Conservation (phyloP, 2,113 vertebrate species). For the Gobiocypris rarus region DNA sequence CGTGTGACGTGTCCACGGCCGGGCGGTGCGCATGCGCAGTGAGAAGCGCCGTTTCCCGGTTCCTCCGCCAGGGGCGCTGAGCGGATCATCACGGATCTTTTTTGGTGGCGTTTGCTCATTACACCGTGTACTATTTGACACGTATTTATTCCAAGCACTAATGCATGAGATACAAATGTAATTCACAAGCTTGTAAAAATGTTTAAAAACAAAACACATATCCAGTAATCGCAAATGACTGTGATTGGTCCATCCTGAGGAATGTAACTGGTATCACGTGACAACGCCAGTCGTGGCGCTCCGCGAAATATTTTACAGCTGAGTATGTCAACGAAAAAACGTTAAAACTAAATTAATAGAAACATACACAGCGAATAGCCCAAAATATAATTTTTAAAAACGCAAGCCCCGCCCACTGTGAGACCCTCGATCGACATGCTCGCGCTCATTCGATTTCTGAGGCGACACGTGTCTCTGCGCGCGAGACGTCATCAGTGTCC, state of each 20-base stretch:
- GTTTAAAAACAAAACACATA: not conserved
- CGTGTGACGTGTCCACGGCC: not conserved
- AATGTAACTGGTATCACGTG: not conserved
- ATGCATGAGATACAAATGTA: not conserved
- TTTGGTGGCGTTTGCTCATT: not conserved
- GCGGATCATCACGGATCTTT: not conserved
- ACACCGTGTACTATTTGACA: not conserved
- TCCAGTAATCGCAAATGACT: not conserved
- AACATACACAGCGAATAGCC: not conserved
- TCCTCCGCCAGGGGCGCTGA: not conserved
- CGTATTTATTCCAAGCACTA: not conserved
- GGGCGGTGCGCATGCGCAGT: not conserved
- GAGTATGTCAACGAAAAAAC: not conserved
- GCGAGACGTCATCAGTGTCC: conserved; percentile 14
- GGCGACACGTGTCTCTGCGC: conserved; percentile 22
- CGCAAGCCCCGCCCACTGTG: not conserved
- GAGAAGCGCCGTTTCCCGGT: not conserved
- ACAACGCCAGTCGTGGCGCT: not conserved
- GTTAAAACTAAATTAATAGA: rapidly evolving
- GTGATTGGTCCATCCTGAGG: not conserved
- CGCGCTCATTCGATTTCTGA: not conserved
- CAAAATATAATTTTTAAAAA: not conserved
- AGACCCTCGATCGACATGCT: not conserved
- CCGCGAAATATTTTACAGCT: not conserved
- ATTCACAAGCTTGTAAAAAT: not conserved